Conservation (phyloP, 23 tunicate genomes). For the Pegea sp. region DNA sequence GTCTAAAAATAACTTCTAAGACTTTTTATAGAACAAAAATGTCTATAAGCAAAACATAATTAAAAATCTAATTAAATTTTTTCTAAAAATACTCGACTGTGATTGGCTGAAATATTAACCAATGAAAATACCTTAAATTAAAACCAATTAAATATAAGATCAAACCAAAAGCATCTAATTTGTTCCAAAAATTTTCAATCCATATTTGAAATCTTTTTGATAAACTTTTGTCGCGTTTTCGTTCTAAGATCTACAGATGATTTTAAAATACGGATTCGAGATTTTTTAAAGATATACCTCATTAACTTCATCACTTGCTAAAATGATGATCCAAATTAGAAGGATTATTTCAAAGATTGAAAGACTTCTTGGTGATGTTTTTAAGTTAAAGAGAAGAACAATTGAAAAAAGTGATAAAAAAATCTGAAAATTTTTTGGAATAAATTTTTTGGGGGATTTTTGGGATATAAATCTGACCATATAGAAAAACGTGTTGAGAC, state of each 20-base stretch:
- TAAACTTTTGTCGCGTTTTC: constrained; percentile 3
- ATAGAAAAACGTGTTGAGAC: constrained; percentile 11
- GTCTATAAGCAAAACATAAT: too few relatives aligned
- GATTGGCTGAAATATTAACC: too few relatives aligned
- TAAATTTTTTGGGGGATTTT: not conserved
- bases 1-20: too few relatives aligned
- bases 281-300: constrained; percentile 32
- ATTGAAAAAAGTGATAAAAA: constrained; percentile 40
- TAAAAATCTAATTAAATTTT: too few relatives aligned
- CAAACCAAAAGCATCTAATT: constrained; percentile 22
- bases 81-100: too few relatives aligned
- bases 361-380: not conserved
- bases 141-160: constrained; percentile 32
- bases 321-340: constrained; percentile 16
- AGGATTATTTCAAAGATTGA: constrained; percentile 20
- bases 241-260: constrained; percentile 1
- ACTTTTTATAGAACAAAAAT: too few relatives aligned
- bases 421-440: constrained; percentile 9
- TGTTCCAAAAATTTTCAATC: constrained; percentile 28
- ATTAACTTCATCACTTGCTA: constrained; percentile 34
- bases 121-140: constrained; percentile 19
- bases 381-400: constrained; percentile 37
- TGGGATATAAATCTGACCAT: constrained; percentile 8
- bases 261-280: too few relatives aligned
- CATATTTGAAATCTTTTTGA: constrained; percentile 1